These are phyloP conservation scores for Calypte anna DNA, from an alignment of 2,113 vertebrate species.

Conservation along the genomic window DNA sequence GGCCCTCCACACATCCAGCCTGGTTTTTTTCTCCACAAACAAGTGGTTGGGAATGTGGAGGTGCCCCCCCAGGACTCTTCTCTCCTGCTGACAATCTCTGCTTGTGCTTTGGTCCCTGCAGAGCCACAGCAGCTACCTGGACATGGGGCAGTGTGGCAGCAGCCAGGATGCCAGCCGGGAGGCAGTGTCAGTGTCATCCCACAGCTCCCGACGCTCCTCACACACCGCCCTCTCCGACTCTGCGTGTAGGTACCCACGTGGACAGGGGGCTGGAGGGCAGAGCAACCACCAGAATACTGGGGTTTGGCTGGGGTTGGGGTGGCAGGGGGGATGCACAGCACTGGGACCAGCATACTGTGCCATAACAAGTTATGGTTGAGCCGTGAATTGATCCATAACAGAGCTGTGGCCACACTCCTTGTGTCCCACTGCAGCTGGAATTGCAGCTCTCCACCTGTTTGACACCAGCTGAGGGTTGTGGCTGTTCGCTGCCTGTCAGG, in stretches of 20 bases:
- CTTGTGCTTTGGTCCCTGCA: conserved; percentile 10
- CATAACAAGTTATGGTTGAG: rapidly evolving
- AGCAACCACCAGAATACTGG: rapidly evolving
- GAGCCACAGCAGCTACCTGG: conserved; percentile 79
- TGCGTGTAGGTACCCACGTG: conserved; percentile 77
- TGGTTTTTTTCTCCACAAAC: neutral
- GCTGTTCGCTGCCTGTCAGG: neutral
- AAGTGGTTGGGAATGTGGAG: rapidly evolving
- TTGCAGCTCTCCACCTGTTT: neutral
- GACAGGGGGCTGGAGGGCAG: neutral
- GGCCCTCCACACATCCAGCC: neutral
- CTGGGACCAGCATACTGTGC: rapidly evolving
- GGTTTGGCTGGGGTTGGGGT: rapidly evolving
- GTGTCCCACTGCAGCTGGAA: rapidly evolving
- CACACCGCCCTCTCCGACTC: conserved; percentile 79
- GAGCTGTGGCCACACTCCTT: rapidly evolving
- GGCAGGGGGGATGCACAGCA: neutral
- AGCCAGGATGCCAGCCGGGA: conserved; percentile 71
- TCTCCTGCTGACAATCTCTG: rapidly evolving
- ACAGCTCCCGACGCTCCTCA: conserved; percentile 80
- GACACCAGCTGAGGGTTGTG: neutral
- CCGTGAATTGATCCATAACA: neutral
- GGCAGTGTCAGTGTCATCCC: conserved; percentile 80
- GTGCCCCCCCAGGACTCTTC: rapidly evolving
- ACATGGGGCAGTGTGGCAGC: conserved; percentile 68